Evolutionary conservation across 2,888 invertebrate species (phyloP).

Genomic region (Drosophila flavopinicola): DNA sequence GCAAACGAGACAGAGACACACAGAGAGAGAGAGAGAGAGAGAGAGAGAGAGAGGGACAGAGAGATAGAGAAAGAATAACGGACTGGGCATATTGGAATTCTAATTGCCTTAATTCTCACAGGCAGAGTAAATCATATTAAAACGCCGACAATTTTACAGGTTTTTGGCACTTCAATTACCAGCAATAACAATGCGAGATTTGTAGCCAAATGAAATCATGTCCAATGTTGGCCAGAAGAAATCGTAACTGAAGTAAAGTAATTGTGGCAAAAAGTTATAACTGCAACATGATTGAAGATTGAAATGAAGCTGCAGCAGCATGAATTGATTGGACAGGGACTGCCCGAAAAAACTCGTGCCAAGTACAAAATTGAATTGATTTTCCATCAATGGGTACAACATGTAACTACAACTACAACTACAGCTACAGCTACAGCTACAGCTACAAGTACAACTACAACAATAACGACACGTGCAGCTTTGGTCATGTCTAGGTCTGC

Average conservation of each 20-base stretch:
- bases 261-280: conserved; percentile 51
- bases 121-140: conserved; percentile 57
- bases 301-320: conserved; percentile 38
- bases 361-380: conserved; percentile 61
- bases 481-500: conserved; percentile 30
- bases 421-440: conserved; percentile 24
- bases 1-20: not conserved
- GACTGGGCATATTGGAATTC: conserved; percentile 47
- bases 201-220: conserved; percentile 2
- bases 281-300: conserved; percentile 44
- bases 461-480: conserved; percentile 15
- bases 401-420: conserved; percentile 43
- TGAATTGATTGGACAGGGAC: conserved; percentile 51
- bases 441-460: conserved; percentile 12
- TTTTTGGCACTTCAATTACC: conserved; percentile 18
- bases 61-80: not conserved
- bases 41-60: not conserved
- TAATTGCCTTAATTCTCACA: conserved; percentile 45
- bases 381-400: conserved; percentile 56
- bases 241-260: conserved; percentile 37
- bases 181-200: conserved; percentile 11
- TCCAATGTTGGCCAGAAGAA: not conserved
- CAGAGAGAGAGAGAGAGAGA: not conserved
- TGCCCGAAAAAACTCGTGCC: conserved; percentile 7
- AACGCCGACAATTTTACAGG: conserved; percentile 8